These are phyloP conservation scores for Chascanopsetta lugubris DNA, from an alignment of 2,113 vertebrate species.

Conservation along the genomic window DNA sequence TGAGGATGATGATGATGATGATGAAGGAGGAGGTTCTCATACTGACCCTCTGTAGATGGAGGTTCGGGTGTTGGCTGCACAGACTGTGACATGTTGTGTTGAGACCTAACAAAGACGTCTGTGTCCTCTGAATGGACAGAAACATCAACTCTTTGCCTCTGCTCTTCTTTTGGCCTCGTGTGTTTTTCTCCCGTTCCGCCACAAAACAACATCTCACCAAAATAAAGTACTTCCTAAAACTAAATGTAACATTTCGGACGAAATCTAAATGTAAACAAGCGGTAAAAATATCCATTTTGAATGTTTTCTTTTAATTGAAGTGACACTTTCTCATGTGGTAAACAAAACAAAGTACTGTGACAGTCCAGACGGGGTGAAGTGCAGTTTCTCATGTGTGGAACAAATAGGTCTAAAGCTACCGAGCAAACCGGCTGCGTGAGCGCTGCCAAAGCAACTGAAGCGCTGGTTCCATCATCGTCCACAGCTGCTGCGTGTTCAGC, in stretches of 20 bases:
- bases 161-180: background rate
- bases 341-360: slow-evolving; percentile 8
- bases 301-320: slow-evolving; percentile 64
- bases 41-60: no score
- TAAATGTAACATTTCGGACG: background rate
- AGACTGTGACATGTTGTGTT: slow-evolving; percentile 17
- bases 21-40: no score
- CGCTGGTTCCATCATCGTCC: no score
- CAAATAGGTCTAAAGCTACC: slow-evolving; percentile 47
- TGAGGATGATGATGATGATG: no score
- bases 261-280: background rate
- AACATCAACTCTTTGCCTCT: background rate
- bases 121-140: slow-evolving; percentile 25
- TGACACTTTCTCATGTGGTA: slow-evolving; percentile 50
- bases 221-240: background rate
- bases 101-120: slow-evolving; percentile 38
- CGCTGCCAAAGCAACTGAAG: no score
- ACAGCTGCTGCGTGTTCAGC: no score
- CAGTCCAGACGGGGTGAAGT: slow-evolving; percentile 20
- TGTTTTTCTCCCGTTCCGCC: slow-evolving; percentile 4
- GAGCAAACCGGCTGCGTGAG: no score
- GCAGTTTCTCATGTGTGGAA: slow-evolving; percentile 45
- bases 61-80: background rate
- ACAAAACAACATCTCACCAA: background rate
- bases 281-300: slow-evolving; percentile 6